phyloP scores from a whole-genome alignment of 2,888 invertebrate genomes.

The Aphrophora alni region DNA sequence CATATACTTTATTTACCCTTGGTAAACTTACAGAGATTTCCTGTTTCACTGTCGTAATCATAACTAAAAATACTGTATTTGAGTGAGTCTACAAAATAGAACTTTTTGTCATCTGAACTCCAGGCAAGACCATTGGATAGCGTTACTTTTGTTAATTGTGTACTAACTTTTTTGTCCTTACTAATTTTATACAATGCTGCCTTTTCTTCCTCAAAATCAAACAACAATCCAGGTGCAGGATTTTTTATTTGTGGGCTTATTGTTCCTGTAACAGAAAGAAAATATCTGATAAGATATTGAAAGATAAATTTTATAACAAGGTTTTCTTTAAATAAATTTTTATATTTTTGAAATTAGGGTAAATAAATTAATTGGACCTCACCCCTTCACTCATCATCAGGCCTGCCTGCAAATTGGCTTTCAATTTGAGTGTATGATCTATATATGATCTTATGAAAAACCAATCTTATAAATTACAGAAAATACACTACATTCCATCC shows the following conservation, averaged over 20 bases:
- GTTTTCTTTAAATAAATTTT: no score
- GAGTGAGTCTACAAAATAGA: slow-evolving; percentile 63
- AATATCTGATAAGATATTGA: no score
- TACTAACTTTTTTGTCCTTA: slow-evolving; percentile 48
- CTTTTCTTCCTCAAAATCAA: slow-evolving; percentile 62
- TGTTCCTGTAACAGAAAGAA: slow-evolving; percentile 61
- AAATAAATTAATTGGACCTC: no score
- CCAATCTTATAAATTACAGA: no score
- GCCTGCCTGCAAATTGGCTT: no score
- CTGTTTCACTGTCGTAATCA: slow-evolving; percentile 73
- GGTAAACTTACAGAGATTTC: slow-evolving; percentile 67
- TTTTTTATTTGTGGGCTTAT: slow-evolving; percentile 65
- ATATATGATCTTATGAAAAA: no score
- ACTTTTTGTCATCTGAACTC: slow-evolving; percentile 68
- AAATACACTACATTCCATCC: no score
- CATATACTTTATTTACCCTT: no score
- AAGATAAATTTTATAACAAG: no score
- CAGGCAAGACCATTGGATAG: slow-evolving; percentile 83
- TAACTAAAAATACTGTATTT: slow-evolving; percentile 64
- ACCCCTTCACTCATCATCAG: no score
- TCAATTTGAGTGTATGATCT: no score
- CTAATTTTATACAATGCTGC: slow-evolving; percentile 57
- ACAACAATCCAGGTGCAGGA: slow-evolving; percentile 56
- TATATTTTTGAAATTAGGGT: no score
- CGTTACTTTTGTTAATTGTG: slow-evolving; percentile 59